Conservation (phyloP, 2,797 vertebrate genomes). For the Hirundo rustica region DNA sequence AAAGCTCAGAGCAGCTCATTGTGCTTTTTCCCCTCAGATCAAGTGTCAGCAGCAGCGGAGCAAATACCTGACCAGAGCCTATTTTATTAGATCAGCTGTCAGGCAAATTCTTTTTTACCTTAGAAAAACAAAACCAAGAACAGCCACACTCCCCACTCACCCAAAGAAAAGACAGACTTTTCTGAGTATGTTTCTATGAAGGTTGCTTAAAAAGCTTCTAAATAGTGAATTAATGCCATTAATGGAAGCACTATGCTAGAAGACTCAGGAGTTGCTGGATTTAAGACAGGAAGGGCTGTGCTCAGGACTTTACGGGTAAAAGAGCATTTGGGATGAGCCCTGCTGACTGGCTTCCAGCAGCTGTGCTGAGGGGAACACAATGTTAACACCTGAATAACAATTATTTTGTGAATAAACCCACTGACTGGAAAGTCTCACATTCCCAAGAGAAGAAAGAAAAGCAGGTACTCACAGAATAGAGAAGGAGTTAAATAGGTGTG, state of each 20-base stretch:
- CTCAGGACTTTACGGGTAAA: neutral
- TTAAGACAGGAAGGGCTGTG: neutral
- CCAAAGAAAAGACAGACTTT: neutral
- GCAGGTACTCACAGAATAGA: neutral
- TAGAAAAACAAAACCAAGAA: neutral
- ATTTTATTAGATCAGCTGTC: conserved; percentile 35
- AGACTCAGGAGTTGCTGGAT: neutral
- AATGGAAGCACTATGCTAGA: neutral
- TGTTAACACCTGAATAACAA: neutral
- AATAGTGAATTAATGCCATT: neutral
- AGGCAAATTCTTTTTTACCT: neutral
- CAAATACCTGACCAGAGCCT: neutral
- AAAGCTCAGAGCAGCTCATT: neutral
- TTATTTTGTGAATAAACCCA: neutral
- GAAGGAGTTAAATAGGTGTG: neutral
- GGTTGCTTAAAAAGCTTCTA: neutral
- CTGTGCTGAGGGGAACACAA: neutral
- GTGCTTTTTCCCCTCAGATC: neutral
- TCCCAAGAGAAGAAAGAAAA: neutral
- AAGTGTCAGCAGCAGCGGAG: neutral
- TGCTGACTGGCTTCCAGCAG: neutral
- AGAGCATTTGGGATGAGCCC: neutral
- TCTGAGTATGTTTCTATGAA: neutral
- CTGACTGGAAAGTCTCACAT: neutral
- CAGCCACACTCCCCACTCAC: neutral